These are phyloP conservation scores for Sebastes hopkinsi DNA, from an alignment of 2,797 vertebrate species.

Conservation along the genomic window DNA sequence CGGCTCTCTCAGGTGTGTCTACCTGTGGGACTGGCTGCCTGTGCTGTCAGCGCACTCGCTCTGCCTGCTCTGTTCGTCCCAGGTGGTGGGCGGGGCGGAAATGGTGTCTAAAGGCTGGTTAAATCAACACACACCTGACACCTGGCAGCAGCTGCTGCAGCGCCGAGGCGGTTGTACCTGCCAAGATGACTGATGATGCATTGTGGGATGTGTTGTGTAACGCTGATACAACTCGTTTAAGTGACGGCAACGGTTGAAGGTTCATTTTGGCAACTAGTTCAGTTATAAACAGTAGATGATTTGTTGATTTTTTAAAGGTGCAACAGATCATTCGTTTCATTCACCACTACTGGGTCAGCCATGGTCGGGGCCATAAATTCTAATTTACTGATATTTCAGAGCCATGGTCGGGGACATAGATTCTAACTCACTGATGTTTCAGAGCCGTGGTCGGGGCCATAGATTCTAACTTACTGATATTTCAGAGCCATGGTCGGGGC, in stretches of 20 bases:
- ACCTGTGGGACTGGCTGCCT: conserved; percentile 65
- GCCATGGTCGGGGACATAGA: too few species aligned
- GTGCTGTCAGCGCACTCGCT: conserved; percentile 11
- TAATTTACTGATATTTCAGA: too few species aligned
- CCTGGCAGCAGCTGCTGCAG: conserved; percentile 12
- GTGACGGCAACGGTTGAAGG: too few species aligned
- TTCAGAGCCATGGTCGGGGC: too few species aligned
- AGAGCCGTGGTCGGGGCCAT: too few species aligned
- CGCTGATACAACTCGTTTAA: not conserved
- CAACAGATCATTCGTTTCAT: too few species aligned
- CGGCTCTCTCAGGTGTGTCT: conserved; percentile 63
- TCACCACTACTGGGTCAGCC: too few species aligned
- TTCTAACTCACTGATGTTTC: too few species aligned
- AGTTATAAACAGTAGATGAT: too few species aligned
- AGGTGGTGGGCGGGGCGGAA: conserved; percentile 48
- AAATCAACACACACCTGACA: conserved; percentile 40
- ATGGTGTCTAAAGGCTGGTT: conserved; percentile 6
- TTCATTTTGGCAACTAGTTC: not conserved
- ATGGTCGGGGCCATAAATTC: too few species aligned
- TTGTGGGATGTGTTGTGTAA: not conserved
- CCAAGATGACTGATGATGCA: not conserved
- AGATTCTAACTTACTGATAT: too few species aligned
- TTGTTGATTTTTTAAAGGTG: too few species aligned
- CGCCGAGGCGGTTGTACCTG: not conserved
- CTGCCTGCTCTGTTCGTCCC: conserved; percentile 34